Evolutionary conservation across 2,797 vertebrate genomes (phyloP).

Genomic region (Pyrocephalus nanus): DNA sequence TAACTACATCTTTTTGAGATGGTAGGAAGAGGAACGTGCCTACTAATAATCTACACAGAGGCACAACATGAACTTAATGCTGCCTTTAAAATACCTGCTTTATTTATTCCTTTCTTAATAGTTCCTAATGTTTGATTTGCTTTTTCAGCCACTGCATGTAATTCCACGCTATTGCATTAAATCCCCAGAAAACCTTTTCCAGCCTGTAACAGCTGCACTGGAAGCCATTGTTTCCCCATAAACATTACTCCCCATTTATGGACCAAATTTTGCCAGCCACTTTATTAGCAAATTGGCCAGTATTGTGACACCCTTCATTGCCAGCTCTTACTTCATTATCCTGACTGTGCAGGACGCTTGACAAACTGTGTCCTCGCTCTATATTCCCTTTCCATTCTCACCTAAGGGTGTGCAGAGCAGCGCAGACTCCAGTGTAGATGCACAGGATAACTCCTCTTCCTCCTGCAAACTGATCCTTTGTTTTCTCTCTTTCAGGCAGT

Average conservation of each 20-base stretch:
- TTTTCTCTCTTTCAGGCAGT: not conserved
- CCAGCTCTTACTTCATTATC: not conserved
- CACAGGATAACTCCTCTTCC: not conserved
- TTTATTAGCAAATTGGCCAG: not conserved
- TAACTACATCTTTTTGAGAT: not conserved
- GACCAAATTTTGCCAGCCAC: not conserved
- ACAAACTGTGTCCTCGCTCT: fast-evolving
- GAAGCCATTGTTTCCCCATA: not conserved
- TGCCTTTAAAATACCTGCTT: not conserved
- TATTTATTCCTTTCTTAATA: not conserved
- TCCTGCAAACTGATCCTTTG: not conserved
- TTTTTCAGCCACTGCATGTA: not conserved
- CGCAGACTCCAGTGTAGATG: not conserved
- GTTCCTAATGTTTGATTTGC: not conserved
- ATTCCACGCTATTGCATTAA: not conserved
- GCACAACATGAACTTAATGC: not conserved
- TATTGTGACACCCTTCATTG: not conserved
- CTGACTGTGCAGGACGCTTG: not conserved
- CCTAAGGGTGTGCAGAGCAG: not conserved
- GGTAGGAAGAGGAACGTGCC: not conserved
- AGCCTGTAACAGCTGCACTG: not conserved
- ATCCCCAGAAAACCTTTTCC: not conserved
- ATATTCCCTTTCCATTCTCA: not conserved
- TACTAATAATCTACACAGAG: not conserved
- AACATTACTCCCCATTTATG: not conserved